These are phyloP conservation scores for Lycia hirtaria DNA, from an alignment of 2,888 invertebrate genomes.

Conservation along the genomic window DNA sequence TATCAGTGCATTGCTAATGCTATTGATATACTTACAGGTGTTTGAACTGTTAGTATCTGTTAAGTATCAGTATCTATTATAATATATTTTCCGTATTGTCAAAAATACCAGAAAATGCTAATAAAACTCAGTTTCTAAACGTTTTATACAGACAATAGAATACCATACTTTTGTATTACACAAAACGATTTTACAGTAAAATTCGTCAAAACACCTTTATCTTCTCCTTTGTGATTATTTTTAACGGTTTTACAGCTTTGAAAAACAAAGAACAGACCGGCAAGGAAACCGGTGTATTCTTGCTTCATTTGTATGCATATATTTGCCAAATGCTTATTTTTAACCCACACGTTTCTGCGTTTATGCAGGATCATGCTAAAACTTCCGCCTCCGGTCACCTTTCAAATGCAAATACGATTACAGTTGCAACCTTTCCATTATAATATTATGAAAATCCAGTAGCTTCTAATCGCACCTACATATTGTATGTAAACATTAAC, in stretches of 20 bases:
- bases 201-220: neutral
- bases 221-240: neutral
- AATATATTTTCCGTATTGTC: no score
- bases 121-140: neutral
- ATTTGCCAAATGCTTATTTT: neutral
- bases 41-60: no score
- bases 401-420: neutral
- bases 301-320: neutral
- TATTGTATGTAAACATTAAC: constrained; percentile 36
- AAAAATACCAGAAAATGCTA: neutral
- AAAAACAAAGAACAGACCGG: neutral
- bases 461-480: constrained; percentile 11
- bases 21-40: no score
- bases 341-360: neutral
- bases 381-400: neutral
- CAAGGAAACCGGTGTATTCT: neutral
- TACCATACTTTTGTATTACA: neutral
- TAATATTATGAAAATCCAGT: constrained; percentile 6
- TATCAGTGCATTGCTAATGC: no score
- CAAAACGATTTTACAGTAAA: neutral
- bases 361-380: neutral
- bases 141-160: neutral
- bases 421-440: neutral
- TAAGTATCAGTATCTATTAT: no score
- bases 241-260: neutral